A percentile compares a stretch with the other conserved stretches of the same genome.
These are phyloP conservation scores for Clostera curtula DNA, from an alignment of 2,888 invertebrate genomes.

Conservation along the genomic window DNA sequence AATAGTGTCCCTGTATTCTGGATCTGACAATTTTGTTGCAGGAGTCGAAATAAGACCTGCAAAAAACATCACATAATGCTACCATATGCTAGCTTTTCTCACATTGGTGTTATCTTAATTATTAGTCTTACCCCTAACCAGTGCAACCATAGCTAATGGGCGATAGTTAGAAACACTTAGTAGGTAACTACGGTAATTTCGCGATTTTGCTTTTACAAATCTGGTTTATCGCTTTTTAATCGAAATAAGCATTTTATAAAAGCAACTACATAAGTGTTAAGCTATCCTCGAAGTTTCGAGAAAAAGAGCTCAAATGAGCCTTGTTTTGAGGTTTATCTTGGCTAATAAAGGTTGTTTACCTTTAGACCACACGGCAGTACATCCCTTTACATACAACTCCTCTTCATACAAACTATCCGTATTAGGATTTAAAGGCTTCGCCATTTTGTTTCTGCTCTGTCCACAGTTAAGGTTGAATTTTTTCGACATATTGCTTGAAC, in stretches of 20 bases:
- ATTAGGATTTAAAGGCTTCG: conserved; percentile 47
- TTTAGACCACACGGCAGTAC: conserved; percentile 88
- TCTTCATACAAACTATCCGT: conserved; percentile 80
- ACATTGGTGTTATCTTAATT: too few relatives aligned
- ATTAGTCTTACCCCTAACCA: too few relatives aligned
- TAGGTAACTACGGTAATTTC: neutral
- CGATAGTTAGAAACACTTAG: too few relatives aligned
- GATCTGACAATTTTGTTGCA: conserved; percentile 60
- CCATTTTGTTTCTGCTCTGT: conserved; percentile 26
- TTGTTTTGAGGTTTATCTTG: too few relatives aligned
- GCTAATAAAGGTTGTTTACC: conserved; percentile 39
- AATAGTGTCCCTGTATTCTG: conserved; percentile 73
- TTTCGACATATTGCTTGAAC: conserved; percentile 64
- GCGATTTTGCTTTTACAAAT: too few relatives aligned
- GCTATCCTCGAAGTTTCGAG: too few relatives aligned
- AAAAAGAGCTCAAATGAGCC: too few relatives aligned
- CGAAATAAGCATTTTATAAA: too few relatives aligned
- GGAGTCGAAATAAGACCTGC: conserved; percentile 71
- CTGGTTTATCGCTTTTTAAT: too few relatives aligned
- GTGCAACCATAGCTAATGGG: too few relatives aligned
- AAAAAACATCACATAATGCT: conserved; percentile 10
- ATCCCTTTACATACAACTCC: conserved; percentile 89
- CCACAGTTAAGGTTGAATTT: conserved; percentile 49
- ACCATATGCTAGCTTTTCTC: neutral
- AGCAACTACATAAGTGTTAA: too few relatives aligned